A percentile compares a stretch with the other conserved stretches of the same genome.
phyloP scores from a whole-genome alignment of 2,888 invertebrate species.

The Orthosia gracilis region DNA sequence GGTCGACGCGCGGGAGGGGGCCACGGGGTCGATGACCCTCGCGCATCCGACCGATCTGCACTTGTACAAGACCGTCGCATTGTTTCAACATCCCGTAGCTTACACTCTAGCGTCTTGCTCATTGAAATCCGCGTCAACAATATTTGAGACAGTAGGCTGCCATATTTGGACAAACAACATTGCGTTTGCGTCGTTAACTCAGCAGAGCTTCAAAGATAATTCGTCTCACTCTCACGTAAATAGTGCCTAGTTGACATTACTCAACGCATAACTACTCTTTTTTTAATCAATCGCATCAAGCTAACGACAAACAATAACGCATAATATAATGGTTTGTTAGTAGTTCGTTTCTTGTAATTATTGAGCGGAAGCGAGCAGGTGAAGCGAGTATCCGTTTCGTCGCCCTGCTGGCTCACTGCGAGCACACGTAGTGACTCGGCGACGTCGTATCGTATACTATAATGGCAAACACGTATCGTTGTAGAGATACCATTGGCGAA shows the following conservation, averaged over 20 bases:
- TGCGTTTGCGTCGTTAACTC: constrained; percentile 54
- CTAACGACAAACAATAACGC: constrained; percentile 37
- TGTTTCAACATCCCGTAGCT: constrained; percentile 85
- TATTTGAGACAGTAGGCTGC: constrained; percentile 66
- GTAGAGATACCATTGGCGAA: constrained; percentile 10
- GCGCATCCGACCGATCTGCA: constrained; percentile 89
- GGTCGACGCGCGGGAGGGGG: constrained; percentile 74
- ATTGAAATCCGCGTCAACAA: constrained; percentile 72
- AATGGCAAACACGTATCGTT: constrained; percentile 56
- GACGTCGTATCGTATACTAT: constrained; percentile 71
- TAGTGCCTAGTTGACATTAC: constrained; percentile 26
- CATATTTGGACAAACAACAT: constrained; percentile 63
- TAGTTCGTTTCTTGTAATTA: constrained; percentile 83
- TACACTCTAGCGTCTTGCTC: constrained; percentile 73
- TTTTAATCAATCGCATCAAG: constrained; percentile 13
- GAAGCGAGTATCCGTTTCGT: constrained; percentile 87
- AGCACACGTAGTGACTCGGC: constrained; percentile 68
- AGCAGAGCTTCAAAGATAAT: constrained; percentile 41
- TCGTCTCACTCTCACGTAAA: constrained; percentile 20
- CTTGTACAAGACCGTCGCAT: constrained; percentile 87
- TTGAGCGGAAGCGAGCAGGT: constrained; percentile 86
- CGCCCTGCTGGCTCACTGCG: constrained; percentile 69
- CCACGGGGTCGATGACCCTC: constrained; percentile 84
- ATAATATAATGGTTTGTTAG: constrained; percentile 61
- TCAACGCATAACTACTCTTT: constrained; percentile 16